Evolutionary conservation across 2,888 invertebrate genomes (phyloP).

Genomic region (Phaedon cochleariae): DNA sequence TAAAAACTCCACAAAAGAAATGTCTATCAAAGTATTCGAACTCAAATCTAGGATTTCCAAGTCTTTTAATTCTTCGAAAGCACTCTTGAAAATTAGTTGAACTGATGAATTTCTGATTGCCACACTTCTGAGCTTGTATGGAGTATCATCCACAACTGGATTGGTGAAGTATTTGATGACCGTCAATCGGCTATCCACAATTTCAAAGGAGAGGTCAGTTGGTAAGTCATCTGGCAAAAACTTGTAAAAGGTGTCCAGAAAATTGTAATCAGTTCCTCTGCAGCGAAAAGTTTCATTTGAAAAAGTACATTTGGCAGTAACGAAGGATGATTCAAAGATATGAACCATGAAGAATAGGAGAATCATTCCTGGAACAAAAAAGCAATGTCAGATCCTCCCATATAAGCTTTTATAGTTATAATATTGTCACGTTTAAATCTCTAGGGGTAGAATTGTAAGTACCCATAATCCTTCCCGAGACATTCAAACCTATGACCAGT

Average conservation of each 20-base stretch:
- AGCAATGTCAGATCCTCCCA: too few relatives aligned
- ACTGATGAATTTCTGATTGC: conserved; percentile 14
- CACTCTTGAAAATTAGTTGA: neutral
- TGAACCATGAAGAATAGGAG: neutral
- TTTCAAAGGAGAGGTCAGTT: neutral
- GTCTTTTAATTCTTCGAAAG: conserved; percentile 7
- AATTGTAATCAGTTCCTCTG: neutral
- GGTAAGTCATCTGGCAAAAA: neutral
- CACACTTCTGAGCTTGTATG: neutral
- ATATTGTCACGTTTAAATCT: too few relatives aligned
- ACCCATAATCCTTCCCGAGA: too few relatives aligned
- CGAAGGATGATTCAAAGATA: neutral
- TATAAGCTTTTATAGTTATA: too few relatives aligned
- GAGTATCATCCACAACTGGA: neutral
- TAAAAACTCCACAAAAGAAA: conserved; percentile 3
- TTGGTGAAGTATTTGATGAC: neutral
- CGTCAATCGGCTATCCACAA: neutral
- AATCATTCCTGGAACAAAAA: conserved; percentile 6
- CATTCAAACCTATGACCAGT: too few relatives aligned
- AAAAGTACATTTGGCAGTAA: neutral
- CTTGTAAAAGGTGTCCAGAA: neutral
- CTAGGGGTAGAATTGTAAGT: too few relatives aligned
- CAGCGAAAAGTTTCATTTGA: neutral
- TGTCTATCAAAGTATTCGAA: conserved; percentile 7
- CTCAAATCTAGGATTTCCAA: conserved; percentile 20